A percentile compares a stretch with the other conserved stretches of the same genome.
Evolutionary conservation across 2,113 vertebrate species (phyloP).

Genomic region (Alaudala cheleensis): DNA sequence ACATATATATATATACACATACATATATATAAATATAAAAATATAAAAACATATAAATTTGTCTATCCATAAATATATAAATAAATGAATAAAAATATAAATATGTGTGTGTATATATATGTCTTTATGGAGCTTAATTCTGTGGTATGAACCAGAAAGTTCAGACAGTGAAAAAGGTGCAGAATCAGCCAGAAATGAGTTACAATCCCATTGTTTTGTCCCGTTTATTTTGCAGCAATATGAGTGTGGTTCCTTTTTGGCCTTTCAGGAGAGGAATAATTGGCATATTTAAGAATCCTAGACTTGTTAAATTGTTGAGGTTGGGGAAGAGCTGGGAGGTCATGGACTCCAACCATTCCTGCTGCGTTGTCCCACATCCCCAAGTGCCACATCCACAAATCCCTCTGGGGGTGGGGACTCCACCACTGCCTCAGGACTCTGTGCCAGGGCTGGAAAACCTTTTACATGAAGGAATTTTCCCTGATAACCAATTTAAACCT

Average conservation of each 20-base stretch:
- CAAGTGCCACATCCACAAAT: neutral
- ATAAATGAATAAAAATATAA: too few species aligned
- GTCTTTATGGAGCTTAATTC: neutral
- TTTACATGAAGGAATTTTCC: neutral
- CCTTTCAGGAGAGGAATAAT: neutral
- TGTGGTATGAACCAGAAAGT: neutral
- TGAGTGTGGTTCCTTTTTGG: fast-evolving
- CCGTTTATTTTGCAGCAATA: neutral
- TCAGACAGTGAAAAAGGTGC: neutral
- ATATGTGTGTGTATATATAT: too few species aligned
- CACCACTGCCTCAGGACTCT: neutral
- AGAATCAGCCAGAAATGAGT: neutral
- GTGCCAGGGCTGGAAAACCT: neutral
- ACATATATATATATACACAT: too few species aligned
- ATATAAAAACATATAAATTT: neutral
- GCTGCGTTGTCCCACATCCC: neutral
- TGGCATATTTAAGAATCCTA: neutral
- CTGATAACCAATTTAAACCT: neutral
- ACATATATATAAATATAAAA: too few species aligned
- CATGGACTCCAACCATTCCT: neutral
- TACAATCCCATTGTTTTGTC: neutral
- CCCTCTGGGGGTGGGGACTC: neutral
- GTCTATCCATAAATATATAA: too few species aligned
- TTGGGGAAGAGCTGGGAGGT: neutral
- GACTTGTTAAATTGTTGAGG: neutral